Evolutionary conservation across 1,140 invertebrate genomes (phyloP).

Genomic region (Saccostrea cuccullata): DNA sequence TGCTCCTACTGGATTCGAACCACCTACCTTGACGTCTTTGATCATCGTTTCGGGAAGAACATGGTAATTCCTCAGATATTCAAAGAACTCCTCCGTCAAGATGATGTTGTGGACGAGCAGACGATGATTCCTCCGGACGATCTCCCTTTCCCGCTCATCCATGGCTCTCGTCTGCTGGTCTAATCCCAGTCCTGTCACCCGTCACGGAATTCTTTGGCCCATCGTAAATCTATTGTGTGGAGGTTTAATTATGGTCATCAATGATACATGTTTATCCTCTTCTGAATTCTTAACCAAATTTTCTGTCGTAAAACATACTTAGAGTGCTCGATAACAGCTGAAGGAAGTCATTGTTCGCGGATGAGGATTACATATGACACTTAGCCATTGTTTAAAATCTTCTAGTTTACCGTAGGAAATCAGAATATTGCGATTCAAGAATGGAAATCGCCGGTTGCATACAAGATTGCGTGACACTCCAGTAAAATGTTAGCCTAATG

Average conservation of each 20-base stretch:
- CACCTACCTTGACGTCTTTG: slow-evolving; percentile 47
- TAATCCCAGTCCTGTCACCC: neutral
- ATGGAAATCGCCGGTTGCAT: neutral
- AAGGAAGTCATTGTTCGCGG: neutral
- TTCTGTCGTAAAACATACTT: neutral
- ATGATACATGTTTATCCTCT: slow-evolving; percentile 21
- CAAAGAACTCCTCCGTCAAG: slow-evolving; percentile 51
- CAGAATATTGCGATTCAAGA: neutral
- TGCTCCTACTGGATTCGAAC: neutral
- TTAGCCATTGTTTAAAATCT: neutral
- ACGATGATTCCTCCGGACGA: slow-evolving; percentile 41
- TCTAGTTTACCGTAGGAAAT: neutral
- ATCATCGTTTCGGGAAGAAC: slow-evolving; percentile 54
- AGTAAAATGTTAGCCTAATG: slow-evolving; percentile 10
- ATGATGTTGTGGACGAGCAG: slow-evolving; percentile 52
- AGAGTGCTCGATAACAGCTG: neutral
- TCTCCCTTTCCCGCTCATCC: slow-evolving; percentile 46
- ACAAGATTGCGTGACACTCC: slow-evolving; percentile 17
- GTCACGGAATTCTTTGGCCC: slow-evolving; percentile 19
- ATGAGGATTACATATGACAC: neutral
- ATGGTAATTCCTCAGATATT: slow-evolving; percentile 43
- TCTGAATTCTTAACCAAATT: slow-evolving; percentile 34
- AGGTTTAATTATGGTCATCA: slow-evolving; percentile 20
- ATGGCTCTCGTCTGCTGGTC: slow-evolving; percentile 26
- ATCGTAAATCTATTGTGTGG: slow-evolving; percentile 31